These are phyloP conservation scores for Eriocheir sinensis DNA, from an alignment of 1,140 invertebrate genomes.

Conservation along the genomic window DNA sequence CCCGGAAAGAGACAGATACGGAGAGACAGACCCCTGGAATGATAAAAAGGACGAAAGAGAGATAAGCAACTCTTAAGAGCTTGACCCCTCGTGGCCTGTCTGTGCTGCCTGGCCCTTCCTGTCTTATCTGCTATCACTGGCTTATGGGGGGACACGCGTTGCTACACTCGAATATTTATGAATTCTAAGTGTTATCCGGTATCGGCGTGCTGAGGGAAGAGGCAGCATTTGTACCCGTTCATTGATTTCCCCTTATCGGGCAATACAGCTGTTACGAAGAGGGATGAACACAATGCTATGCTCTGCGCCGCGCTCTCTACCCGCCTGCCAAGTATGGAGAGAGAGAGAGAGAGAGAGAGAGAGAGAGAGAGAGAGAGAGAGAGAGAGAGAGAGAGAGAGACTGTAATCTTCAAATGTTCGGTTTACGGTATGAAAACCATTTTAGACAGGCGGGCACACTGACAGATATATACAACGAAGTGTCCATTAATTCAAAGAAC, in stretches of 20 bases:
- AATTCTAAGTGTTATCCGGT: neutral
- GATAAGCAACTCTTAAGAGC: too few relatives aligned
- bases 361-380: conserved; percentile 15
- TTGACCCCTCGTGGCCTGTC: too few relatives aligned
- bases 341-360: neutral
- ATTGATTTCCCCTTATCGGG: neutral
- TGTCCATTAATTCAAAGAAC: too few relatives aligned
- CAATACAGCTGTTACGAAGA: neutral
- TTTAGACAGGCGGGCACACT: too few relatives aligned
- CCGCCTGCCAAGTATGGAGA: neutral
- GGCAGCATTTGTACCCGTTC: neutral
- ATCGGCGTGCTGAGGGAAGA: neutral
- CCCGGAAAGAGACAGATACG: neutral
- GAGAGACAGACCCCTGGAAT: neutral
- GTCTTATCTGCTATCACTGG: neutral
- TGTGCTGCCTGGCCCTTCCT: too few relatives aligned
- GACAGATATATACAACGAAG: too few relatives aligned
- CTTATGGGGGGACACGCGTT: neutral
- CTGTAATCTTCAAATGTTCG: too few relatives aligned
- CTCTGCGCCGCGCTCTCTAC: neutral
- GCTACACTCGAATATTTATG: neutral
- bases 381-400: too few relatives aligned
- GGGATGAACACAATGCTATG: neutral
- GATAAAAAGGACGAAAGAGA: neutral
- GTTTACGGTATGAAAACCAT: too few relatives aligned